Conservation (phyloP, 2,797 vertebrate genomes). For the Melanotaenia pygmaea region DNA sequence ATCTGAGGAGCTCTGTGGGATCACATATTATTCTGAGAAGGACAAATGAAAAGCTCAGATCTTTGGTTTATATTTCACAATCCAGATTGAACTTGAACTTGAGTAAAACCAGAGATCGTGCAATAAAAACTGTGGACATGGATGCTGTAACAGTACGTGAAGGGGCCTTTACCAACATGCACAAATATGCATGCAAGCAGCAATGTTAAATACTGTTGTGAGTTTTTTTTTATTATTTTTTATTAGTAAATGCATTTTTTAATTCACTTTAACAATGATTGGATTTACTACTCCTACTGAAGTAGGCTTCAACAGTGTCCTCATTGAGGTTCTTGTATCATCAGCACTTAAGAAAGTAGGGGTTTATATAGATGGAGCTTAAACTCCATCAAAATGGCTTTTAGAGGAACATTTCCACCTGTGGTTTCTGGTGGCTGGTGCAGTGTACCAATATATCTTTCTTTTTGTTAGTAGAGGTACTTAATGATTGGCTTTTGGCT, state of each 20-base stretch:
- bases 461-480: conserved; percentile 22
- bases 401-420: conserved; percentile 26
- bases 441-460: conserved; percentile 8
- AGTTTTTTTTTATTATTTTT: conserved; percentile 16
- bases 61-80: conserved; percentile 29
- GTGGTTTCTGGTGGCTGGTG: conserved; percentile 12
- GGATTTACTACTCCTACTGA: conserved; percentile 45
- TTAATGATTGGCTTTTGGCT: neutral
- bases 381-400: conserved; percentile 22
- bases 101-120: conserved; percentile 61
- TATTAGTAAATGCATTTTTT: conserved; percentile 26
- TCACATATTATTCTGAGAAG: conserved; percentile 3
- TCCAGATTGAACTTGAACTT: conserved; percentile 11
- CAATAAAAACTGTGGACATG: conserved; percentile 68
- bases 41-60: conserved; percentile 14
- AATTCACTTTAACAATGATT: conserved; percentile 32
- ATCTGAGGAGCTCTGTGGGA: conserved; percentile 1
- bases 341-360: conserved; percentile 47
- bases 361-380: conserved; percentile 21
- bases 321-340: conserved; percentile 54
- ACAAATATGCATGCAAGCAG: conserved; percentile 69
- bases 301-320: conserved; percentile 38
- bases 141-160: conserved; percentile 14
- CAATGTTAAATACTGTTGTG: conserved; percentile 36
- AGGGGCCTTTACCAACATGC: conserved; percentile 42